Evolutionary conservation across 2,113 vertebrate species (phyloP), one percentile per base, ranked within the genome.

Genomic region (Xiphophorus maculatus): DNA sequence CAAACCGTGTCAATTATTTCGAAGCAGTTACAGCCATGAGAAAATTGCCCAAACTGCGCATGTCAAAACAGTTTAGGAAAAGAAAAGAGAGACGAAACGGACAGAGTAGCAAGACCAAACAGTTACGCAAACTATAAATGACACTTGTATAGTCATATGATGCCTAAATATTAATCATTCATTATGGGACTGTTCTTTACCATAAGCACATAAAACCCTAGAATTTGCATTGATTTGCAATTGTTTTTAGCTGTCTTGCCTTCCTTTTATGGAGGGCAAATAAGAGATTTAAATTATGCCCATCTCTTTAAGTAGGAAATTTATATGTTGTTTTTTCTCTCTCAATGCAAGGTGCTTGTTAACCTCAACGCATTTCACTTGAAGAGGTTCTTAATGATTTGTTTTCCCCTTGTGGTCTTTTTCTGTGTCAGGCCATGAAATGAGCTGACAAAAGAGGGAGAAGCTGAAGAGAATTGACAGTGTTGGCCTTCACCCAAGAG

Each of bases 361-460:
- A 33, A 76, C 66, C 67, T 63, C 29, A n/a, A 40, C 71, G 58
- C 5, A 51, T 75, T 75, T 33, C 69, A 60, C 30, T 63, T 25
- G 54, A 79, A 73, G 63, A 29, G 58, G 19, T 42, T 79, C 9
- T 6, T 78, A 79, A 84, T 79, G 67, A 28, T 77, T 83, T 1
- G 27, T 68, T 64, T 68, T 82, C 64, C 17, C 44, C 42, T 67
- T 29, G 71, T 35, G 77, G 33, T 71, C 68, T 30, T 65, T 77
- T 29, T 81, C 77, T 30, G 28, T 80, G 80, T 74, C 71, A 89
- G 90, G 79, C 80, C 48, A 37, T 68, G 51, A 79, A 66, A 72
- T 48, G 70, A 72, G 69, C 67, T 72, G 73, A 48, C 73, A 76
- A n/a, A 9, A 73, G 76, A 79, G 70, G 28, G 69, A 80, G 75